Conservation (phyloP, 2,888 invertebrate species). For the Polymixis lichenea region DNA sequence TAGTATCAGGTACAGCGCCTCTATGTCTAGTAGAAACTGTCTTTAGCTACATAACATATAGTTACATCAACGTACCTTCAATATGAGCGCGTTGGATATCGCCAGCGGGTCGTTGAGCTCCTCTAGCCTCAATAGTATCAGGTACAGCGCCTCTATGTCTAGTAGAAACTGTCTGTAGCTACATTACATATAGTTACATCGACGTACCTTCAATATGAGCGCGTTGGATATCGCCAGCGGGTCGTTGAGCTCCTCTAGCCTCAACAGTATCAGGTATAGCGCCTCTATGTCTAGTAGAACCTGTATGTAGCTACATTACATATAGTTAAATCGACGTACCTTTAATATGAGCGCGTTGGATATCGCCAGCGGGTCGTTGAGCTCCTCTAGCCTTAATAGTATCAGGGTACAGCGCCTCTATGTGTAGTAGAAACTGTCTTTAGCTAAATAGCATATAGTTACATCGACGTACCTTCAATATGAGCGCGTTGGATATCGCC, state of each 20-base stretch:
- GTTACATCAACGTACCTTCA: too few relatives aligned
- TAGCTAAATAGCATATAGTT: too few relatives aligned
- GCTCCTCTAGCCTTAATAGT: conserved; percentile 95
- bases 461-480: conserved; percentile 85
- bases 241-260: conserved; percentile 96
- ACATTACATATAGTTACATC: too few relatives aligned
- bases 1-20: too few relatives aligned
- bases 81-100: too few relatives aligned
- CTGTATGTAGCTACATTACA: conserved; percentile 80
- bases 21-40: too few relatives aligned
- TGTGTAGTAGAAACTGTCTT: conserved; percentile 95
- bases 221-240: conserved; percentile 93
- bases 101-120: too few relatives aligned
- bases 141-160: too few relatives aligned
- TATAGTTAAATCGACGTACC: conserved; percentile 70
- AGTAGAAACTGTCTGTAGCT: too few relatives aligned
- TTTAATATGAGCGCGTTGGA: conserved; percentile 92
- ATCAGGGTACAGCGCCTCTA: conserved; percentile 96
- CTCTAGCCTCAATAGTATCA: too few relatives aligned
- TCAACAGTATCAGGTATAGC: conserved; percentile 94
- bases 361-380: conserved; percentile 94
- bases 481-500: conserved; percentile 92
- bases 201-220: conserved; percentile 89
- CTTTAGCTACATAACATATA: too few relatives aligned
- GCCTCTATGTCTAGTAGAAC: conserved; percentile 97